Evolutionary conservation across 2,113 vertebrate species (phyloP).

Genomic region (Corythornis cristatus): DNA sequence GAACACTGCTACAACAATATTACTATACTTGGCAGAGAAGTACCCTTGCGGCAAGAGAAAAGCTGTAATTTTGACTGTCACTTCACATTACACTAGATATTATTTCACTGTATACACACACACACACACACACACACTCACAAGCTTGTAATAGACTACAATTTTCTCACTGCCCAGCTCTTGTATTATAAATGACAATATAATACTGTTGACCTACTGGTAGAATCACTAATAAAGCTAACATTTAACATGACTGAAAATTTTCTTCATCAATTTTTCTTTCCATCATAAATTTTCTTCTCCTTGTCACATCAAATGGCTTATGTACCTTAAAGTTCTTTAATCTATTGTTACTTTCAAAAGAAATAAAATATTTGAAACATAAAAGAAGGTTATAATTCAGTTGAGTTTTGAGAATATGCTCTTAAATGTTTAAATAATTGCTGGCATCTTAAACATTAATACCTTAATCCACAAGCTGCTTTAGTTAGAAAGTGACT

Average conservation of each 20-base stretch:
- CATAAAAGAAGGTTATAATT: not conserved
- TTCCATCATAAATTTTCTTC: constrained; percentile 36
- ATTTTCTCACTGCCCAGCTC: constrained; percentile 73
- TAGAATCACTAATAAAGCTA: constrained; percentile 60
- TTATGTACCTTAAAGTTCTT: not conserved
- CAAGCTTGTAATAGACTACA: constrained; percentile 83
- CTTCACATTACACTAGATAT: constrained; percentile 88
- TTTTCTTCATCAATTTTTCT: constrained; percentile 2
- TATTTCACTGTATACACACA: constrained; percentile 82
- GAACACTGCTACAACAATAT: constrained; percentile 87
- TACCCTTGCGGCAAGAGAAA: constrained; percentile 84
- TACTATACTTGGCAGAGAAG: constrained; percentile 87
- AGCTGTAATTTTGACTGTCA: constrained; percentile 91
- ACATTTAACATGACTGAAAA: constrained; percentile 64
- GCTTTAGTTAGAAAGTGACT: not conserved
- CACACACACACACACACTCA: constrained; percentile 75
- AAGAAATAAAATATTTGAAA: not conserved
- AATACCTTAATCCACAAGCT: not conserved
- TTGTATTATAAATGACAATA: constrained; percentile 80
- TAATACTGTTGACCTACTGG: constrained; percentile 66
- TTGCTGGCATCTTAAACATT: not conserved
- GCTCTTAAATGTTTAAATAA: not conserved
- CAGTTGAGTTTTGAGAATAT: not conserved
- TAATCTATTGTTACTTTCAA: not conserved
- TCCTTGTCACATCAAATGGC: not conserved